Percentiles rank a stretch among this genome's conserved stretches.
Evolutionary conservation across 2,113 vertebrate species (phyloP).

Genomic region (Turdus rufiventris): DNA sequence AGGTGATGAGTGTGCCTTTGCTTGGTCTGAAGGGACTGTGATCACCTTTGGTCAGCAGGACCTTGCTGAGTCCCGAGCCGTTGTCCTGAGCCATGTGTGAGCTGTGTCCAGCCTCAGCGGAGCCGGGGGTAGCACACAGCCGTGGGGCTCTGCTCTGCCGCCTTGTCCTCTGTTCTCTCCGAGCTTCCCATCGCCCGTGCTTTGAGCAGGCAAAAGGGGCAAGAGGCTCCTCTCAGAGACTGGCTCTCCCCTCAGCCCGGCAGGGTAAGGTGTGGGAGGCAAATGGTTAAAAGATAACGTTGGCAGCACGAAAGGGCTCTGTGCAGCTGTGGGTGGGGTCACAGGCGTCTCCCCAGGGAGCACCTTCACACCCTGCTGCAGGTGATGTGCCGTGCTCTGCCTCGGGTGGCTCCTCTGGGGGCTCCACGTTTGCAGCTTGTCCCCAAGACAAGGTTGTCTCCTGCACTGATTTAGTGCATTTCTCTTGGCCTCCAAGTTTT

Average conservation of each 20-base stretch:
- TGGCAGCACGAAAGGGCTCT: background rate
- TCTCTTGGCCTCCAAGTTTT: background rate
- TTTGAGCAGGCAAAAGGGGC: background rate
- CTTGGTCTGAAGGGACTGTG: background rate
- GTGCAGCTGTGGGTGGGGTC: background rate
- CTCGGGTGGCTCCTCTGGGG: fast-evolving
- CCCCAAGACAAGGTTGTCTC: background rate
- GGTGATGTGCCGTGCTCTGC: background rate
- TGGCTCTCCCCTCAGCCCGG: fast-evolving
- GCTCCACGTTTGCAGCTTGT: fast-evolving
- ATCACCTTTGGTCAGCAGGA: background rate
- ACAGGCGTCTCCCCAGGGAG: background rate
- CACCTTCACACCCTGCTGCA: background rate
- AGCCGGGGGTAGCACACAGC: fast-evolving
- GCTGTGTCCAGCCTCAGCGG: background rate
- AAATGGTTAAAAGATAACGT: background rate
- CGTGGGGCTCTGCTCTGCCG: background rate
- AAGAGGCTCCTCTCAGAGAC: background rate
- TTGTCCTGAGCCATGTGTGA: background rate
- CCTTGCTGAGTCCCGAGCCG: fast-evolving
- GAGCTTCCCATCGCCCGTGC: fast-evolving
- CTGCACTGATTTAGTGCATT: fast-evolving
- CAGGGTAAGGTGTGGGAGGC: fast-evolving
- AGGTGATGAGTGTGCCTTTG: background rate
- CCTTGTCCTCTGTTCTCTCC: background rate